These are phyloP conservation scores for Gambusia affinis DNA, from an alignment of 2,113 vertebrate genomes.

Conservation along the genomic window DNA sequence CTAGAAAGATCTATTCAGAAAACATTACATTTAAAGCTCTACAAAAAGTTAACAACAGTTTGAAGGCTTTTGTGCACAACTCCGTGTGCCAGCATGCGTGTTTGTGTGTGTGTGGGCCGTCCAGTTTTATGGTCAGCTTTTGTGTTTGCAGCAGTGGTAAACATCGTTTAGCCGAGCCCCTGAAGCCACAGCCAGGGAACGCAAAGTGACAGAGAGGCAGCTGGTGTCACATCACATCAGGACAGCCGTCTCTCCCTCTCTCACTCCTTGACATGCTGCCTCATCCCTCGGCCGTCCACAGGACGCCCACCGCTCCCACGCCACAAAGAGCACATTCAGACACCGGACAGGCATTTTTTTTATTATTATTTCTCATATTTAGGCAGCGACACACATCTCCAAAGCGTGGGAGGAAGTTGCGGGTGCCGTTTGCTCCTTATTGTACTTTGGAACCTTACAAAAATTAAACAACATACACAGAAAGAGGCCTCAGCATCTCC, in stretches of 20 bases:
- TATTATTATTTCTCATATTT: conserved; percentile 21
- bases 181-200: conserved; percentile 67
- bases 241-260: conserved; percentile 52
- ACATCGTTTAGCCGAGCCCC: conserved; percentile 69
- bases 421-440: conserved; percentile 11
- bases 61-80: too few relatives aligned
- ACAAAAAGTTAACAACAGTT: too few relatives aligned
- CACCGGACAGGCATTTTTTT: conserved; percentile 21
- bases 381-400: conserved; percentile 8
- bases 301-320: conserved; percentile 35
- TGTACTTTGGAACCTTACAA: background rate
- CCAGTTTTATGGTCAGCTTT: conserved; percentile 38
- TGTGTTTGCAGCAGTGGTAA: conserved; percentile 63
- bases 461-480: conserved; percentile 16
- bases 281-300: conserved; percentile 52
- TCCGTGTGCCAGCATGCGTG: too few relatives aligned
- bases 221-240: conserved; percentile 75
- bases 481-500: conserved; percentile 34
- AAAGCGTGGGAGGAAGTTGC: conserved; percentile 29
- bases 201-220: conserved; percentile 79
- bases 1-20: too few relatives aligned
- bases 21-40: too few relatives aligned
- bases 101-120: background rate
- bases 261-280: conserved; percentile 62
- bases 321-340: conserved; percentile 19